Evolutionary conservation across 2,888 invertebrate species (phyloP), one percentile per base, ranked within the genome.

Genomic region (Cancer borealis): DNA sequence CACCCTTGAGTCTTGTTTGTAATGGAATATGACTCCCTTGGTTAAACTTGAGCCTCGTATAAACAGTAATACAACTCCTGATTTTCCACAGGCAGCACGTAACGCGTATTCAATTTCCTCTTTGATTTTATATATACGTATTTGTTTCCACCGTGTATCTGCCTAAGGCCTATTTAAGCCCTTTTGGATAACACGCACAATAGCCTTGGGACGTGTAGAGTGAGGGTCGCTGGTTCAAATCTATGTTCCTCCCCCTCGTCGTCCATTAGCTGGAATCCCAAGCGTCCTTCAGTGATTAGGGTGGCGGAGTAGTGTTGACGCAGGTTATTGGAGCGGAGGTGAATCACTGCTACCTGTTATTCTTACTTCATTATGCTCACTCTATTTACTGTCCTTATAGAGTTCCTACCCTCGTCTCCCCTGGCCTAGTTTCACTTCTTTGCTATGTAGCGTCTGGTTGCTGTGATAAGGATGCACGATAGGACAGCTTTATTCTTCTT

Each of bases 321-420:
- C 66, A 66, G n/a, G 66, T 3, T 66, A 66, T 66, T 66, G 66
- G 21, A 66, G n/a, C 66, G 66, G 66, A 66, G n/a, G n/a, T n/a
- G 21, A 66, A 66, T 66, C 66, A 21, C n/a, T 21, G 21, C n/a
- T n/a, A 66, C 66, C 14, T 66, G 21, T n/a, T n/a, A 21, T 21
- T 66, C 66, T n/a, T n/a, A n/a, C n/a, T 66, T n/a, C 66, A 21
- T 66, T 66, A n/a, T 66, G n/a, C n/a, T 66, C 66, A n/a, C 66
- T 66, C n/a, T 66, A n/a, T 66, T 66, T 66, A 21, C 66, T 66
- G n/a, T n/a, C n/a, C 4, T 66, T 66, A 66, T 66, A 21, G n/a
- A 66, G n/a, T 3, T n/a, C 66, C 66, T 66, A 1, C n/a, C n/a
- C 54, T 54, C 66, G 21, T 21, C n/a, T 66, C 3, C 66, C n/a